A percentile compares a stretch with the other conserved stretches of the same genome.
Conservation (phyloP, 1,140 invertebrate species). For the Tribolium castaneum region DNA sequence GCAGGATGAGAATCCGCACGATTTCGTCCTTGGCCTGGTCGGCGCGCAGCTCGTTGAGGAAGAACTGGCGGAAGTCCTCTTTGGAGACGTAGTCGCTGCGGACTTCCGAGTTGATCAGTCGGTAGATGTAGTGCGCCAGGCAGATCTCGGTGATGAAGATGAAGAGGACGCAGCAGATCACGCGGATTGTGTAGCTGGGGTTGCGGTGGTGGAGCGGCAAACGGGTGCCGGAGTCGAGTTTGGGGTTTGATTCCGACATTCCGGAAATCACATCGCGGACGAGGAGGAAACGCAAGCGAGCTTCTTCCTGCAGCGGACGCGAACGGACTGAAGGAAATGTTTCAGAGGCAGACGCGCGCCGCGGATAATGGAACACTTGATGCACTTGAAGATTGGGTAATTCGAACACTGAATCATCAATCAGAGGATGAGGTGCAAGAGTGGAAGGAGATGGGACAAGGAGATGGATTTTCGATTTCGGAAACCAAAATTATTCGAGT, state of each 20-base stretch:
- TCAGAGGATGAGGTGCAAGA: background rate
- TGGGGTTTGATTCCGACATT: background rate
- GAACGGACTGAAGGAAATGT: background rate
- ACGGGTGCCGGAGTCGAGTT: background rate
- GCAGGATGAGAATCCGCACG: conserved; percentile 45
- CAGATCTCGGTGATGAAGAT: conserved; percentile 61
- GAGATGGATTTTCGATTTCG: too few species aligned
- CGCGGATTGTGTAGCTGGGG: conserved; percentile 60
- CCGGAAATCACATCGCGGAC: background rate
- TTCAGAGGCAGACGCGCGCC: background rate
- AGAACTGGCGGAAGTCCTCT: conserved; percentile 54
- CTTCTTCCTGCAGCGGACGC: background rate
- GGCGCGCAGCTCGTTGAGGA: conserved; percentile 53
- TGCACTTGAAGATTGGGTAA: background rate
- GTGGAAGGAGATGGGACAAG: too few species aligned
- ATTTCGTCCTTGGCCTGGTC: conserved; percentile 55
- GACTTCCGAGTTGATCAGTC: conserved; percentile 59
- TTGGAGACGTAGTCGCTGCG: conserved; percentile 57
- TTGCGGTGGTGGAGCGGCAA: conserved; percentile 50
- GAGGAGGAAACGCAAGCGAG: background rate
- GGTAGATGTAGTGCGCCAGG: conserved; percentile 61
- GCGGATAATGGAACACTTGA: background rate
- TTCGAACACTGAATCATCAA: background rate
- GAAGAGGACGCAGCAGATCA: conserved; percentile 61
- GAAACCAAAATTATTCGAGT: too few species aligned